Conservation (phyloP, 2,113 vertebrate species). For the Boulengeromyrus knoepffleri region DNA sequence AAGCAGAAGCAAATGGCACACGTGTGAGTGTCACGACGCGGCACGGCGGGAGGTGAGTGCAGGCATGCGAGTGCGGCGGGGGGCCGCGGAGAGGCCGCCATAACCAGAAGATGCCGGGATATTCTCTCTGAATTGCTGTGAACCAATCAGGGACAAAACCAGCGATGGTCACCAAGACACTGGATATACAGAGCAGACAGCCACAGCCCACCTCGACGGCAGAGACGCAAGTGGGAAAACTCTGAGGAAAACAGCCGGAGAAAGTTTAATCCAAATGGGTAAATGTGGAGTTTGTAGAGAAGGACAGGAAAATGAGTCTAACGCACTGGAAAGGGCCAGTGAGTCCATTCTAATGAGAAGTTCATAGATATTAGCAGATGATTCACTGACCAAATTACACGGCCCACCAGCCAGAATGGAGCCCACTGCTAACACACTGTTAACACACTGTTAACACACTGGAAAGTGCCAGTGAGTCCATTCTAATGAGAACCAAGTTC, state of each 20-base stretch:
- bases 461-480: conserved; percentile 26
- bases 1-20: conserved; percentile 25
- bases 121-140: not conserved
- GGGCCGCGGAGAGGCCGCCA: no score
- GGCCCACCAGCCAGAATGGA: not conserved
- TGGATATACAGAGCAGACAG: conserved; percentile 82
- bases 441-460: not conserved
- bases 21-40: not conserved
- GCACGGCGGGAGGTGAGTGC: not conserved
- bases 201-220: conserved; percentile 80
- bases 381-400: not conserved
- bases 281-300: conserved; percentile 51
- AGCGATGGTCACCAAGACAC: conserved; percentile 36
- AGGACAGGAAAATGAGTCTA: conserved; percentile 44
- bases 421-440: not conserved
- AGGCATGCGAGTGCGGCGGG: not conserved
- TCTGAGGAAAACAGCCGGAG: conserved; percentile 99
- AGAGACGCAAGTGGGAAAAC: conserved; percentile 87
- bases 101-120: not conserved
- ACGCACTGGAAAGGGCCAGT: conserved; percentile 45
- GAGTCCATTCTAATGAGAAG: conserved; percentile 18
- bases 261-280: conserved; percentile 79
- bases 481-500: conserved; percentile 11
- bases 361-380: not conserved
- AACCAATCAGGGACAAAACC: conserved; percentile 27